A percentile compares a stretch with the other conserved stretches of the same genome.
phyloP scores from a whole-genome alignment of 2,113 vertebrate species.

The Indri indri region DNA sequence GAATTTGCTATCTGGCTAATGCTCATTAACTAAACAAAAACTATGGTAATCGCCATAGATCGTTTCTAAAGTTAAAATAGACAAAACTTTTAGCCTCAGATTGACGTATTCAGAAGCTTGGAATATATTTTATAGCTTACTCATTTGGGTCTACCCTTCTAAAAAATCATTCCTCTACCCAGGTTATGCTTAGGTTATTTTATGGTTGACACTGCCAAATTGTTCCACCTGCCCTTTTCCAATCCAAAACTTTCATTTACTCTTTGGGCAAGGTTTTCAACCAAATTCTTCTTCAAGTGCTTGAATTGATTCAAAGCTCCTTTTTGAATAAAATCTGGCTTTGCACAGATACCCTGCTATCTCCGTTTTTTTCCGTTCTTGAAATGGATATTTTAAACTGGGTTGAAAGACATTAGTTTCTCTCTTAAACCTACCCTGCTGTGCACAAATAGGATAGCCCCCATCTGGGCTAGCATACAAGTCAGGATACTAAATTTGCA shows the following conservation, averaged over 20 bases:
- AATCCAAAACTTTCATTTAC: neutral
- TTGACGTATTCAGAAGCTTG: neutral
- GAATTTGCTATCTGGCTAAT: neutral
- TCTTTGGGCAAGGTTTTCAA: neutral
- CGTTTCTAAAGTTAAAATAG: neutral
- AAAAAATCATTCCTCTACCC: constrained; percentile 9
- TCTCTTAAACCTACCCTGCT: neutral
- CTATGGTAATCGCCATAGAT: neutral
- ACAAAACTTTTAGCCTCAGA: neutral
- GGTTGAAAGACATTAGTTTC: neutral
- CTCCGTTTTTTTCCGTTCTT: neutral
- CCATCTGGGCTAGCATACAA: constrained; percentile 46
- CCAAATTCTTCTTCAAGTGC: neutral
- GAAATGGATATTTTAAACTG: constrained; percentile 8
- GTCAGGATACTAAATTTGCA: constrained; percentile 64
- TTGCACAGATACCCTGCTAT: constrained; percentile 38
- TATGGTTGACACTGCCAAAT: neutral
- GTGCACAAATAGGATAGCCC: constrained; percentile 25
- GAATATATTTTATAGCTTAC: neutral
- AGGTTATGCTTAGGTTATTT: neutral
- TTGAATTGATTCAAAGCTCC: neutral
- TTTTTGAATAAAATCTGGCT: constrained; percentile 21
- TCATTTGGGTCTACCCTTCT: neutral
- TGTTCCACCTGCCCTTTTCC: neutral
- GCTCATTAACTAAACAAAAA: neutral